A percentile compares a stretch with the other conserved stretches of the same genome.
Evolutionary conservation across 1,140 invertebrate genomes (phyloP).

Genomic region (Zaprionus africanus): DNA sequence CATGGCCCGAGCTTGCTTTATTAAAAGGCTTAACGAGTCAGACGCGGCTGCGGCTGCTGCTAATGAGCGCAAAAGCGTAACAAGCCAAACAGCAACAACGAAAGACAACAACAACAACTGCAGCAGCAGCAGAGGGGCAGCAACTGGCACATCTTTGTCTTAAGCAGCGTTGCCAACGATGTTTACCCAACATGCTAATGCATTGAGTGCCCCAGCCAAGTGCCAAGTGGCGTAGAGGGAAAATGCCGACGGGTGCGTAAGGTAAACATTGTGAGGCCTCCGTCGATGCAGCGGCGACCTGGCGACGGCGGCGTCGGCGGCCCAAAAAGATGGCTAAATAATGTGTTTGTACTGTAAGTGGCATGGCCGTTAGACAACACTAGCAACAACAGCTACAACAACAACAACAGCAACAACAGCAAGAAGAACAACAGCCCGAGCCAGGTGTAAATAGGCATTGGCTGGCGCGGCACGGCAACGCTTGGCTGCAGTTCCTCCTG

Average conservation of each 20-base stretch:
- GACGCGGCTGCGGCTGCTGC: constrained; percentile 45
- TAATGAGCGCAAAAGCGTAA: constrained; percentile 84
- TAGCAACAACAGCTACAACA: constrained; percentile 22
- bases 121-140: constrained; percentile 12
- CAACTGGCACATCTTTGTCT: constrained; percentile 62
- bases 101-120: constrained; percentile 26
- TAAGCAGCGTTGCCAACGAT: constrained; percentile 71
- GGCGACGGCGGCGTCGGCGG: constrained; percentile 54
- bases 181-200: constrained; percentile 81
- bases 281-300: background rate
- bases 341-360: constrained; percentile 80
- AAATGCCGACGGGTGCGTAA: constrained; percentile 83
- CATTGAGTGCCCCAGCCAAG: constrained; percentile 56
- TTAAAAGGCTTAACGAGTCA: constrained; percentile 83
- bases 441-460: constrained; percentile 74
- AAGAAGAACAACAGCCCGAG: constrained; percentile 26
- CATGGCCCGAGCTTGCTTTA: constrained; percentile 69
- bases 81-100: constrained; percentile 45
- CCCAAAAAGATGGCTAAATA: constrained; percentile 82
- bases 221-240: constrained; percentile 29
- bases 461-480: constrained; percentile 11
- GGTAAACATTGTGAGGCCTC: constrained; percentile 67
- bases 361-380: constrained; percentile 64
- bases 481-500: constrained; percentile 13
- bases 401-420: constrained; percentile 33